Conservation (phyloP, 2,113 vertebrate species). For the Camelus dromedarius region DNA sequence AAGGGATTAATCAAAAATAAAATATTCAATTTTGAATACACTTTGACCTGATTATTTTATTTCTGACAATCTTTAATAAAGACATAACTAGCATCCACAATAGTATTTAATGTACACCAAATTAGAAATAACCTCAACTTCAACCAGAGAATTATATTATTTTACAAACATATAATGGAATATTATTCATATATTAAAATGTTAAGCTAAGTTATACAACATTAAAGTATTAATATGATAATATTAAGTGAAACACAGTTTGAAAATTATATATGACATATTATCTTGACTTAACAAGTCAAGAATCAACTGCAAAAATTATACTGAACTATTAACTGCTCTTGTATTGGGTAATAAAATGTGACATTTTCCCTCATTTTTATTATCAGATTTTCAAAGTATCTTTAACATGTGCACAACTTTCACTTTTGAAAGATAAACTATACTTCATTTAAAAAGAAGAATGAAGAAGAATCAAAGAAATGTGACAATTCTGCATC, state of each 20-base stretch:
- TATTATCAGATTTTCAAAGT: neutral
- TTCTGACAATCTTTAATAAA: conserved; percentile 32
- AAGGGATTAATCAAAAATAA: neutral
- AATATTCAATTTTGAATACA: neutral
- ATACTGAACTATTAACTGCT: neutral
- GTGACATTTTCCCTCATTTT: neutral
- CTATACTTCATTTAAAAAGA: neutral
- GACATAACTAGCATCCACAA: neutral
- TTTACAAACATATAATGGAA: neutral
- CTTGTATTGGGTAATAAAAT: neutral
- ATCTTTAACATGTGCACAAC: neutral
- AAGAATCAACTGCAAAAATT: neutral
- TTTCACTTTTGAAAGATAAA: neutral
- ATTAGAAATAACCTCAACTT: conserved; percentile 2
- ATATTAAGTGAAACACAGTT: neutral
- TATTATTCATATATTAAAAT: neutral
- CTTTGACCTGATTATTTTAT: neutral
- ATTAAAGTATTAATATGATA: neutral
- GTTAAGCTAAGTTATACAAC: neutral
- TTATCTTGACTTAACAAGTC: neutral
- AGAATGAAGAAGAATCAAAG: neutral
- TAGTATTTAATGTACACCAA: neutral
- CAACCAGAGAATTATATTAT: neutral
- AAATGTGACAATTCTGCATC: neutral
- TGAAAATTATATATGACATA: neutral